Conservation (phyloP, 2,113 vertebrate genomes). For the Oreamnos americanus region DNA sequence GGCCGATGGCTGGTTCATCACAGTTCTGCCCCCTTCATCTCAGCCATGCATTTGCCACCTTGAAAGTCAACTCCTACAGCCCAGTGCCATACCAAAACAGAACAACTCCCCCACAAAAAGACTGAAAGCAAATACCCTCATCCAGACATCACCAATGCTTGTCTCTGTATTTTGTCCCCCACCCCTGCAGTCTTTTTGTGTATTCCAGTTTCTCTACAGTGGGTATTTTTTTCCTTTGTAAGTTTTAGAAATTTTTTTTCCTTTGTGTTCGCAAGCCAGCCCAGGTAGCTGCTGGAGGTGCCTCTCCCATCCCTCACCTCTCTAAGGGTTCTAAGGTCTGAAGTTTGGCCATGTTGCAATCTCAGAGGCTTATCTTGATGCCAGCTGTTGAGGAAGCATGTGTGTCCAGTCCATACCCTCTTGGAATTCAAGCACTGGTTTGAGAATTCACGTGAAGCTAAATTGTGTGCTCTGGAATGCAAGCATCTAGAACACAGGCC, state of each 20-base stretch:
- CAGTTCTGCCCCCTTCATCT: not conserved
- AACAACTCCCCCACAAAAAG: not conserved
- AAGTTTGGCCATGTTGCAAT: not conserved
- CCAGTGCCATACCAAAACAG: not conserved
- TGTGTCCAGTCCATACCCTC: not conserved
- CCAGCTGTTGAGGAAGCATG: not conserved
- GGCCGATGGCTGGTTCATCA: rapidly evolving
- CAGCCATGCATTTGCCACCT: not conserved
- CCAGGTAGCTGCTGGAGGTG: not conserved
- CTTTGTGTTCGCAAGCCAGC: not conserved
- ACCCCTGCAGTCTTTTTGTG: not conserved
- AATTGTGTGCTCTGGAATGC: not conserved
- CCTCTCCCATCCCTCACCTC: not conserved
- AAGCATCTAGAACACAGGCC: not conserved
- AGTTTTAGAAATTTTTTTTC: not conserved
- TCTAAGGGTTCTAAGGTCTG: not conserved
- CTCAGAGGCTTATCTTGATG: not conserved
- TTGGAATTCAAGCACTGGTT: not conserved
- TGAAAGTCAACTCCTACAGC: too few relatives aligned
- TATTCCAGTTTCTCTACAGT: not conserved
- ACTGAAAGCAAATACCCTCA: not conserved
- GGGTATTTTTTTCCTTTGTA: not conserved
- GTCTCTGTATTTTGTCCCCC: not conserved
- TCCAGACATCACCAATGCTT: not conserved
- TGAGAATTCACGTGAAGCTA: not conserved